Evolutionary conservation across 37 sponge, comb jelly and placozoan genomes (phyloP), one percentile per base, ranked within the genome.

Genomic region (Petrosia ficiformis): DNA sequence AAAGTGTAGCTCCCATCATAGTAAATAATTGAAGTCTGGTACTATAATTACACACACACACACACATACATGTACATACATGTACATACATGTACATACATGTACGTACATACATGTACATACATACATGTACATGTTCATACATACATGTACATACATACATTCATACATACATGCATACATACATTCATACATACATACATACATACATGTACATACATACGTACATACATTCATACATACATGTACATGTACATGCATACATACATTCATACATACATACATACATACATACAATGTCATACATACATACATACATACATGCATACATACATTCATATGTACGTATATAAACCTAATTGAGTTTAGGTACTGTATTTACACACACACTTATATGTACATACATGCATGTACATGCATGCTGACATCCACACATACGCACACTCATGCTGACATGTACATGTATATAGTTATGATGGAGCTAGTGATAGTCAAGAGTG

Each of bases 131-230:
- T 41, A 65, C 77, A 76, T 41, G 66, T 40, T 37, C 42, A 34
- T 26, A 65, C 81, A 80, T 72, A 76, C 81, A 71, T 63, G 57
- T 42, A 44, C 80, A 66, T 65, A 67, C 77, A 76, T 65, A 65
- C 65, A 65, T 65, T 35, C 54, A 48, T 19, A 48, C 54, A 48
- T 19, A 48, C 54, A 48, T 8, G 54, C 14, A 8, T 48, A 48
- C 54, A 35, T 5, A 57, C 74, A 25, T 41, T 14, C 10, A 19
- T 64, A 29, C 10, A 31, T 19, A 11, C 10, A 10, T 42, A 44
- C 43, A 43, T 26, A 44, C n/a, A n/a, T n/a, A n/a, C n/a, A n/a
- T n/a, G n/a, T n/a, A n/a, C n/a, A n/a, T n/a, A n/a, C n/a, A n/a
- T n/a, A n/a, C n/a, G n/a, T n/a, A n/a, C n/a, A n/a, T n/a, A n/a